Evolutionary conservation across 2,888 invertebrate genomes (phyloP), one percentile per base, ranked within the genome.

Genomic region (Conistra vaccinii): DNA sequence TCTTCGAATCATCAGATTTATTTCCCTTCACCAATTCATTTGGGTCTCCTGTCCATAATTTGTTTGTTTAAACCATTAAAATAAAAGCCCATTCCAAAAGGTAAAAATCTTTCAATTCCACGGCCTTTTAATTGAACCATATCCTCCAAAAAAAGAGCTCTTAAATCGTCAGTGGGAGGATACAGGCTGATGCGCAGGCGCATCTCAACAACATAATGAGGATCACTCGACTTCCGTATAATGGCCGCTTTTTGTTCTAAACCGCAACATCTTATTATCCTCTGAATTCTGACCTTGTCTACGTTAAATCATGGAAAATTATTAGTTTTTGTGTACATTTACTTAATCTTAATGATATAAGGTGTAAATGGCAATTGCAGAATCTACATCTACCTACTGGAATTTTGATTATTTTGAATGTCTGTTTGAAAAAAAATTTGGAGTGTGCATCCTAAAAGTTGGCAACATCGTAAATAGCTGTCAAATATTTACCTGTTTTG

Each of bases 181-280:
- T 84, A 78, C 83, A 77, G 71, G 69, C 67, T 32, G 29, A 1
- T 58, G 65, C 66, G 10, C 73, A 60, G 10, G 45, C 66, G 78
- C 80, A 79, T 85, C 89, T 89, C 90, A 91, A 91, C 89, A 78
- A 89, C 85, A 83, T 91, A 90, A 91, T 90, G 82, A 89, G 78
- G 73, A 86, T 81, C 74, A 62, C 53, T 62, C 80, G 78, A 87
- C 89, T 90, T 90, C 90, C 86, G 90, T 88, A 86, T 90, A 91
- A 90, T 90, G 81, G 80, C 0, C 78, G 69, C n/a, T 83, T 83
- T 83, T 83, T 83, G 69, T 73, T 48, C 26, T 3, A 26, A 78
- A 85, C 82, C 86, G 57, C 86, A 83, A 78, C 57, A 12, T 69
- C 69, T 83, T 63, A 83, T 83, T 83, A 83, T 73, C 72, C 20